phyloP scores from a whole-genome alignment of 2,113 vertebrate species.

The Elaphurus davidianus region DNA sequence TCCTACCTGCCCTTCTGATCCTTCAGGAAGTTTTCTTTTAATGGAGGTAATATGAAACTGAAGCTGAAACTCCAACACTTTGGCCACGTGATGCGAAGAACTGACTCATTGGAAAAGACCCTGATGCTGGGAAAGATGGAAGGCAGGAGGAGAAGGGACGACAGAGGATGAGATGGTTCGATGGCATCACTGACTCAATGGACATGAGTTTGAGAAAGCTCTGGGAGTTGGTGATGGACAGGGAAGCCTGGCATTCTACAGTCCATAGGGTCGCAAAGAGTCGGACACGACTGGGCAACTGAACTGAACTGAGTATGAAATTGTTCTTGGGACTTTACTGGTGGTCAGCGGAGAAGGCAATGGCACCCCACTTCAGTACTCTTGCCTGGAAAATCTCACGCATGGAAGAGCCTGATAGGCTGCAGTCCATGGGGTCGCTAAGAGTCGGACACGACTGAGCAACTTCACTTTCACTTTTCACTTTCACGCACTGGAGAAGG shows the following conservation, averaged over 20 bases:
- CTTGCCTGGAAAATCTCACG: too few relatives aligned
- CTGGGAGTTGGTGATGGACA: neutral
- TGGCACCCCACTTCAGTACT: too few relatives aligned
- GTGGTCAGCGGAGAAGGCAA: neutral
- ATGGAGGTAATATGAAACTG: neutral
- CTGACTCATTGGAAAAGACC: neutral
- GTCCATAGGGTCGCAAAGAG: neutral
- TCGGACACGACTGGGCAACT: rapidly evolving
- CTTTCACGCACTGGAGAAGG: too few relatives aligned
- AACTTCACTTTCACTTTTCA: too few relatives aligned
- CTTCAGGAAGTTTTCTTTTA: neutral
- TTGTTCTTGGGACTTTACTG: neutral
- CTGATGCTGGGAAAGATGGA: neutral
- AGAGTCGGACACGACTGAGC: too few relatives aligned
- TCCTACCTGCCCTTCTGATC: neutral
- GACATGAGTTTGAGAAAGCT: neutral
- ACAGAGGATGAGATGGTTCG: neutral
- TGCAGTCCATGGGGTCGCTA: too few relatives aligned
- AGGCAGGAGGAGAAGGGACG: neutral
- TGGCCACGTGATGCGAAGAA: neutral
- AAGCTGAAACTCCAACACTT: neutral
- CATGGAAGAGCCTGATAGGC: too few relatives aligned
- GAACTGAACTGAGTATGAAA: neutral
- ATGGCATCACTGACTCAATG: neutral
- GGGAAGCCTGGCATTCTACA: neutral